A percentile compares a stretch with the other conserved stretches of the same genome.
phyloP scores from a whole-genome alignment of 2,113 vertebrate species.

The Gambusia affinis region DNA sequence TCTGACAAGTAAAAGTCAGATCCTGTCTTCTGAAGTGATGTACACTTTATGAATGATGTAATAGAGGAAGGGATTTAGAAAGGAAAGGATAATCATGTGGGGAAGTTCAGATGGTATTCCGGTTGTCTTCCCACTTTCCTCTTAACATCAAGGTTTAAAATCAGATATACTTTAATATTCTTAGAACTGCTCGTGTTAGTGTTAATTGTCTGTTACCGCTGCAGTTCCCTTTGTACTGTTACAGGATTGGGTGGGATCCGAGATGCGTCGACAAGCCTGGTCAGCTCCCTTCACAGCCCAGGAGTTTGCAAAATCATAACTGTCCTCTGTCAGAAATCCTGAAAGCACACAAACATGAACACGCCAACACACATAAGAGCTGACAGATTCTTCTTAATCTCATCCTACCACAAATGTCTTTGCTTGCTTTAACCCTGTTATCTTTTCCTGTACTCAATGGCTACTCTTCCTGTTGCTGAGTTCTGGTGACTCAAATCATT shows the following conservation, averaged over 20 bases:
- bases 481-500: conserved; percentile 59
- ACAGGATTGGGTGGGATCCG: conserved; percentile 81
- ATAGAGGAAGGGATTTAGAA: not conserved
- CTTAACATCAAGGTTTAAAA: not conserved
- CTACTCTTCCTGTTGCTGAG: conserved; percentile 69
- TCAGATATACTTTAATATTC: not conserved
- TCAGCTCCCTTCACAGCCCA: conserved; percentile 88
- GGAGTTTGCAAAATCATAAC: conserved; percentile 95
- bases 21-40: not conserved
- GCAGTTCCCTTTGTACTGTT: conserved; percentile 79
- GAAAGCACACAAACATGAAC: conserved; percentile 42
- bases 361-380: conserved; percentile 4
- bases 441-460: conserved; percentile 67
- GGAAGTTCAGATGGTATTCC: not conserved
- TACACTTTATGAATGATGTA: not conserved
- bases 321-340: conserved; percentile 88
- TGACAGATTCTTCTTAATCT: conserved; percentile 62
- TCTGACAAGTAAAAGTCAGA: too few species aligned
- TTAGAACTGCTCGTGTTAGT: not conserved
- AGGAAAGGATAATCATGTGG: not conserved
- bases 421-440: conserved; percentile 61
- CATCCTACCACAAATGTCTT: conserved; percentile 52
- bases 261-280: conserved; percentile 83
- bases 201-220: conserved; percentile 53
- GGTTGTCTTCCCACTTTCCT: not conserved